Conservation (phyloP, 2,888 invertebrate species). For the Rhaphigaster nebulosa region DNA sequence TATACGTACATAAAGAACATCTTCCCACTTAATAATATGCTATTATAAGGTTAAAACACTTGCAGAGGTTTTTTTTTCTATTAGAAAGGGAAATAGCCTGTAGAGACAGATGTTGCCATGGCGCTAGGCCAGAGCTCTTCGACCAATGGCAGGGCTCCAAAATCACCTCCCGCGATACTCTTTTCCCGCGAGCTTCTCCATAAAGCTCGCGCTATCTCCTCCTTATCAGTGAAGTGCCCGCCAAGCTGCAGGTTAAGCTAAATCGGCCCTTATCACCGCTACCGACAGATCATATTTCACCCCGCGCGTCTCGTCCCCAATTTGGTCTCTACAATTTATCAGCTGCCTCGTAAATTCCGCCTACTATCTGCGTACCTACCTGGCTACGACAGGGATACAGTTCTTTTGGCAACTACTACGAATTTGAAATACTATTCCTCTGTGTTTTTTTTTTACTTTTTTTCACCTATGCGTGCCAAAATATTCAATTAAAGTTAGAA, state of each 20-base stretch:
- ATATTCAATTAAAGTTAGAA: background rate
- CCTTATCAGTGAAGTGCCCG: conserved; percentile 36
- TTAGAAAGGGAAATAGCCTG: background rate
- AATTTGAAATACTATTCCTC: background rate
- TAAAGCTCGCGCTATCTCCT: conserved; percentile 10
- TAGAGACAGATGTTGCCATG: background rate
- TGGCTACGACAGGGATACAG: background rate
- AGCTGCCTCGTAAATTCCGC: background rate
- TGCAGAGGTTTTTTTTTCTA: background rate
- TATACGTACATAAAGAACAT: no score
- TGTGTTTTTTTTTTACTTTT: background rate
- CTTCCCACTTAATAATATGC: background rate
- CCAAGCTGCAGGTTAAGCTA: conserved; percentile 27
- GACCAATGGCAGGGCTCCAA: conserved; percentile 23
- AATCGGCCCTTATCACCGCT: background rate
- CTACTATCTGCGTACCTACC: background rate
- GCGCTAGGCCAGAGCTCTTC: background rate
- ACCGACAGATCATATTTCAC: background rate
- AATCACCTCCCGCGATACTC: no score
- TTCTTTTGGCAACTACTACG: background rate
- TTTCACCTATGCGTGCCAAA: background rate
- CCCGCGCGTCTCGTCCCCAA: background rate
- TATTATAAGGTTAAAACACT: background rate
- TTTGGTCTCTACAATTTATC: conserved; percentile 6
- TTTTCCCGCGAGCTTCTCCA: background rate